Conservation (phyloP, 2,113 vertebrate genomes). For the Accipiter virgatus region DNA sequence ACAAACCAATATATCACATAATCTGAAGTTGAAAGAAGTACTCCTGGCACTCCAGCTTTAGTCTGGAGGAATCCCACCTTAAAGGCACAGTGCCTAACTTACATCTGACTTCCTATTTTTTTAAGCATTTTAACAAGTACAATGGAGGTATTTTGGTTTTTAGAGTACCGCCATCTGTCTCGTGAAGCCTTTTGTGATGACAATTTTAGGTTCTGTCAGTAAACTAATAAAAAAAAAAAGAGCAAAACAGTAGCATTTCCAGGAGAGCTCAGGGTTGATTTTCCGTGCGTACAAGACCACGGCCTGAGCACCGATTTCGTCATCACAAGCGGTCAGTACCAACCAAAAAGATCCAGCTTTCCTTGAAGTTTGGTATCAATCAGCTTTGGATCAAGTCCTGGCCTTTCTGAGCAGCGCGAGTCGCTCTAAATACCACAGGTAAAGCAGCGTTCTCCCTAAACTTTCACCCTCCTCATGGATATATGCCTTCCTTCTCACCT, state of each 20-base stretch:
- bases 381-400: neutral
- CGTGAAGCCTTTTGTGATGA: neutral
- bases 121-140: neutral
- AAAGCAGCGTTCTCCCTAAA: neutral
- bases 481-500: neutral
- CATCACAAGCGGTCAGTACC: fast-evolving
- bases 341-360: neutral
- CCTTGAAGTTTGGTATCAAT: fast-evolving
- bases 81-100: neutral
- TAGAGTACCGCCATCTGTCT: neutral
- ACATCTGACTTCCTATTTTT: neutral
- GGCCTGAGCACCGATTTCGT: fast-evolving
- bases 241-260: neutral
- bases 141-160: neutral
- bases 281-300: fast-evolving
- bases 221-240: neutral
- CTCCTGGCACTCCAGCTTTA: neutral
- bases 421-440: neutral
- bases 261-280: neutral
- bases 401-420: neutral
- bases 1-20: constrained; percentile 22
- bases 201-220: neutral
- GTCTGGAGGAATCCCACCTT: neutral
- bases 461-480: fast-evolving
- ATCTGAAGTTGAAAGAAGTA: neutral